These are phyloP conservation scores for Achatina immaculata DNA, from an alignment of 1,140 invertebrate genomes.

Conservation along the genomic window DNA sequence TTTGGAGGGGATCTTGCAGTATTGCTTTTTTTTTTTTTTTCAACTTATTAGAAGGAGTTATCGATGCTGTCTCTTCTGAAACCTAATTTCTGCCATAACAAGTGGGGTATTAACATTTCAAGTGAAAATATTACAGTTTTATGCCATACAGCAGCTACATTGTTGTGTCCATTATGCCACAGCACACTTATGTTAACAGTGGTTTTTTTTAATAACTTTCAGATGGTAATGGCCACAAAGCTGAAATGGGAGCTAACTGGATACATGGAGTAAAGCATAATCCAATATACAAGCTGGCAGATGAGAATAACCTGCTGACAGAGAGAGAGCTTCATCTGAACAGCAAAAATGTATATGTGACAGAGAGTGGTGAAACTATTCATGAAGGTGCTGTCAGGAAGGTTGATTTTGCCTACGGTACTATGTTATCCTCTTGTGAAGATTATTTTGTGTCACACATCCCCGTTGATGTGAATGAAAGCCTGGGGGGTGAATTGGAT, in stretches of 20 bases:
- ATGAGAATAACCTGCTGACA: conserved; percentile 67
- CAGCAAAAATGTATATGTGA: conserved; percentile 60
- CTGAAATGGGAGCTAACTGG: conserved; percentile 71
- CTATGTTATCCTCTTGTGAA: conserved; percentile 66
- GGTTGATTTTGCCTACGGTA: conserved; percentile 66
- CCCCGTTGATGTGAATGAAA: conserved; percentile 73
- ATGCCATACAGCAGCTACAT: too few species aligned
- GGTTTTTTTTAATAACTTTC: too few species aligned
- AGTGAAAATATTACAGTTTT: too few species aligned
- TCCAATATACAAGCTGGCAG: conserved; percentile 69
- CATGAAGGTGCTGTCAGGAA: conserved; percentile 61
- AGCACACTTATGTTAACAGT: too few species aligned
- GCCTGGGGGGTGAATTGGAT: conserved; percentile 90
- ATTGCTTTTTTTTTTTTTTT: too few species aligned
- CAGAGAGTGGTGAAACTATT: conserved; percentile 60
- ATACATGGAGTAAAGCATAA: conserved; percentile 71
- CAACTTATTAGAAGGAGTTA: too few species aligned
- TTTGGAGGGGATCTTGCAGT: too few species aligned
- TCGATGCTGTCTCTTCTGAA: too few species aligned
- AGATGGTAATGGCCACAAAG: conserved; percentile 59
- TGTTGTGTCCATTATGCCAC: too few species aligned
- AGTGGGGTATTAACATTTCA: too few species aligned
- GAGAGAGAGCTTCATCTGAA: conserved; percentile 62
- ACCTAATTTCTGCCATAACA: too few species aligned
- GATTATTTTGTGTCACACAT: conserved; percentile 65